Percentiles rank a stretch among this genome's conserved stretches.
These are phyloP conservation scores for Pandion haliaetus DNA, from an alignment of 2,113 vertebrate genomes.

Conservation along the genomic window DNA sequence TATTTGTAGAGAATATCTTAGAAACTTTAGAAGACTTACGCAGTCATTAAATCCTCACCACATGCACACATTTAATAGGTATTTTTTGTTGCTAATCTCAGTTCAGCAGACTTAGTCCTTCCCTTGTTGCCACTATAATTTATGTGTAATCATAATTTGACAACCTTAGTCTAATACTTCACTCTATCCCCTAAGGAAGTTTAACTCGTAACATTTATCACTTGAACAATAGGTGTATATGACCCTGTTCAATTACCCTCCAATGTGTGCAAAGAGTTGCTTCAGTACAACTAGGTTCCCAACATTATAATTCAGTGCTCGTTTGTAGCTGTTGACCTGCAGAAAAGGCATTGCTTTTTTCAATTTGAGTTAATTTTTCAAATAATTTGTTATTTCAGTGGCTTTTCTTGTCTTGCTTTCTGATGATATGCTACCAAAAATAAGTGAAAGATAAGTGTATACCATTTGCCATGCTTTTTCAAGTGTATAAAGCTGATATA, in stretches of 20 bases:
- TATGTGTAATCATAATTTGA: conserved; percentile 44
- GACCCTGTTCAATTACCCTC: background rate
- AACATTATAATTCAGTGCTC: background rate
- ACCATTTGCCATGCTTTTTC: background rate
- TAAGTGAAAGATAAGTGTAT: background rate
- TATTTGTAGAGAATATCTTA: conserved; percentile 2
- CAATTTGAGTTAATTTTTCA: background rate
- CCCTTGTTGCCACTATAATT: conserved; percentile 42
- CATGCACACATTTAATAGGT: background rate
- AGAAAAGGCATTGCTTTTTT: background rate
- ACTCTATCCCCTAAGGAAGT: conserved; percentile 18
- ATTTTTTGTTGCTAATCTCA: conserved; percentile 50
- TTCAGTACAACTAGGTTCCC: background rate
- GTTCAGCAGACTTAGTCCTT: background rate
- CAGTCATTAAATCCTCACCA: conserved; percentile 29
- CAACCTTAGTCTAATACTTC: conserved; percentile 10
- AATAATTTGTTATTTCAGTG: background rate
- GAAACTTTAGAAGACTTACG: conserved; percentile 35
- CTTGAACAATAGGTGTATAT: background rate
- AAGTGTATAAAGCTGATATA: background rate
- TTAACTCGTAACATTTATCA: conserved; percentile 10
- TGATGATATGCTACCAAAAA: background rate
- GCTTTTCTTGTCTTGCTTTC: background rate
- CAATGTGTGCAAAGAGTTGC: background rate
- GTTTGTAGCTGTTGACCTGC: background rate